These are phyloP conservation scores for Eurystomus gularis DNA, from an alignment of 2,113 vertebrate genomes.

Conservation along the genomic window DNA sequence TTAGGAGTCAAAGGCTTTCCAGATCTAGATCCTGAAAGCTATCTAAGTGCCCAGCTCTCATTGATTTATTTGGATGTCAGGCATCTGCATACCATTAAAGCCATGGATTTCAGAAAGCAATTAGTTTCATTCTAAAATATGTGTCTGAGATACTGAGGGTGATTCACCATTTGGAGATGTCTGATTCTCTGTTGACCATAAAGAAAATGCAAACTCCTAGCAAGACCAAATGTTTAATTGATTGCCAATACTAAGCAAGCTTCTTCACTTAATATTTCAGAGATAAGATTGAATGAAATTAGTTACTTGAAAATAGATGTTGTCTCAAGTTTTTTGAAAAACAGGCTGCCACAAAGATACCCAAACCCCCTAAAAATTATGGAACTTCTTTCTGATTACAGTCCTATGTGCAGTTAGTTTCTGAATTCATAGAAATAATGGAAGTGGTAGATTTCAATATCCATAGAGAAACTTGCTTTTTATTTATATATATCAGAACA, in stretches of 20 bases:
- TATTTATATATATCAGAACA: background rate
- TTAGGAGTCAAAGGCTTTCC: background rate
- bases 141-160: background rate
- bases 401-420: background rate
- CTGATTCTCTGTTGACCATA: background rate
- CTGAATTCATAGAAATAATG: background rate
- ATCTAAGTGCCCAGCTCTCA: background rate
- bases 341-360: background rate
- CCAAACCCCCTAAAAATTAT: accelerated
- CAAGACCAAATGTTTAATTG: background rate
- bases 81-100: background rate
- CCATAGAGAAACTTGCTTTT: background rate
- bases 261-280: background rate
- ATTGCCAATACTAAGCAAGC: background rate
- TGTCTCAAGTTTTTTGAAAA: background rate
- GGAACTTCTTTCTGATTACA: background rate
- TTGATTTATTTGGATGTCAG: background rate
- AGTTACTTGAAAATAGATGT: background rate
- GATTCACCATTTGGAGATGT: background rate
- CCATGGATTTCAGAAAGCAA: background rate
- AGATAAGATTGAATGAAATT: background rate
- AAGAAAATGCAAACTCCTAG: background rate
- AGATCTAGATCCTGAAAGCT: background rate
- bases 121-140: background rate
- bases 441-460: background rate